Evolutionary conservation across 1,140 invertebrate species (phyloP), one percentile per base, ranked within the genome.

Genomic region (Drosophila santomea): DNA sequence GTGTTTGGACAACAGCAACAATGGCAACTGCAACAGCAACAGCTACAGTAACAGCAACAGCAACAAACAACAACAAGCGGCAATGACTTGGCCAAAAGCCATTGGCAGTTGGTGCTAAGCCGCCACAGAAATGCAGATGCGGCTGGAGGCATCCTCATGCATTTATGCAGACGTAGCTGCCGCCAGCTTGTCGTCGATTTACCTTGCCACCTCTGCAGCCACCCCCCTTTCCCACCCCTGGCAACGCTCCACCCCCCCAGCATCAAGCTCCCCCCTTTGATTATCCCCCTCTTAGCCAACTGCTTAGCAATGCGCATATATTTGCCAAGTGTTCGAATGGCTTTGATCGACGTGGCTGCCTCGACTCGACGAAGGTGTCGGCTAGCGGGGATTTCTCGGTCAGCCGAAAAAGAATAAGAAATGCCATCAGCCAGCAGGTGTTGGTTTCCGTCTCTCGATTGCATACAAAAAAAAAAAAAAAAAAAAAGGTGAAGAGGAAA

Each of bases 1-100:
- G 84, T 88, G 83, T 89, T 88, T 88, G 83, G 80, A 83, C 80
- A 90, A 77, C 81, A 74, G 73, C 85, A 82, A 90, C 85, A 90
- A 88, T 83, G 80, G 41, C 78, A 81, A 82, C 74, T 55, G 68
- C 78, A 80, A 74, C 78, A 80, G 67, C 47, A 61, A 58, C 73
- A 50, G 41, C 20, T 1, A 20, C 20, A 20, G 20, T 2, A 69
- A 44, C 41, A 44, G 15, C 43, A 36, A 50, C 8, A 35, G 39
- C 61, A 67, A 58, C 71, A 78, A 69, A 44, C 43, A 44, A 11
- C 43, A 68, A 62, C 71, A 77, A 63, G 74, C 74, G 57, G 82
- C 84, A 89, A 88, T 88, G 83, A 88, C 83, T 80, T 89, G 84
- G 76, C 79, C 83, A 88, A 89, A 88, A 83, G 80, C 73, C 68